Percentiles rank a stretch among this genome's conserved stretches.
Conservation (phyloP, 2,888 invertebrate genomes). For the Seira sanloemensis region DNA sequence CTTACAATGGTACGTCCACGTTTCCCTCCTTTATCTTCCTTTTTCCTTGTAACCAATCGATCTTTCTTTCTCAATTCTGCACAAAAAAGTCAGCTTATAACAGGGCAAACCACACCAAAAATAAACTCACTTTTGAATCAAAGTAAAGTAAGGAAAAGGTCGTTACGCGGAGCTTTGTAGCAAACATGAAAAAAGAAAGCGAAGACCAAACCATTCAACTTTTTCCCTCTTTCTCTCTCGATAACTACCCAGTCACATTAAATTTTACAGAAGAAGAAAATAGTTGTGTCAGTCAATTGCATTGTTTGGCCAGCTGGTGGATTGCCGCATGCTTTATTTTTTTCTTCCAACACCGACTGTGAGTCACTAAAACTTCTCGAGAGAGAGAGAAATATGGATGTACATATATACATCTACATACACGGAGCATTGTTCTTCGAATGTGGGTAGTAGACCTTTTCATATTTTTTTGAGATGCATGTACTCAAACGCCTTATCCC, state of each 20-base stretch:
- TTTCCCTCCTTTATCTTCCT: constrained; percentile 31
- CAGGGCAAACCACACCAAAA: too few relatives aligned
- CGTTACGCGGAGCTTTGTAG: too few relatives aligned
- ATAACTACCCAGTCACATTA: not conserved
- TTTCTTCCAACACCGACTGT: not conserved
- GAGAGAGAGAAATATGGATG: not conserved
- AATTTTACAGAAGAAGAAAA: not conserved
- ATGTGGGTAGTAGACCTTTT: not conserved
- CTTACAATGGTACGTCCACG: too few relatives aligned
- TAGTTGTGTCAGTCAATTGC: not conserved
- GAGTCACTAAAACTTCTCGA: not conserved
- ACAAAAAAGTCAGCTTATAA: not conserved
- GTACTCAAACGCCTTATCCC: not conserved
- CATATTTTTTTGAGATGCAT: not conserved
- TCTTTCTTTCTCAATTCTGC: constrained; percentile 34
- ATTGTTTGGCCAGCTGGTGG: constrained; percentile 42
- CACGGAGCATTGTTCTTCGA: too few relatives aligned
- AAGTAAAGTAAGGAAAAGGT: too few relatives aligned
- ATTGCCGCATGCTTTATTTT: constrained; percentile 32
- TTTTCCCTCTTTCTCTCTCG: not conserved
- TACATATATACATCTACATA: too few relatives aligned
- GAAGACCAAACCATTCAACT: not conserved
- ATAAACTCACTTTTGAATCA: too few relatives aligned
- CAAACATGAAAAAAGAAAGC: not conserved
- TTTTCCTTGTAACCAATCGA: constrained; percentile 54